phyloP scores from a whole-genome alignment of 2,888 invertebrate genomes.

The Tachina grossa region DNA sequence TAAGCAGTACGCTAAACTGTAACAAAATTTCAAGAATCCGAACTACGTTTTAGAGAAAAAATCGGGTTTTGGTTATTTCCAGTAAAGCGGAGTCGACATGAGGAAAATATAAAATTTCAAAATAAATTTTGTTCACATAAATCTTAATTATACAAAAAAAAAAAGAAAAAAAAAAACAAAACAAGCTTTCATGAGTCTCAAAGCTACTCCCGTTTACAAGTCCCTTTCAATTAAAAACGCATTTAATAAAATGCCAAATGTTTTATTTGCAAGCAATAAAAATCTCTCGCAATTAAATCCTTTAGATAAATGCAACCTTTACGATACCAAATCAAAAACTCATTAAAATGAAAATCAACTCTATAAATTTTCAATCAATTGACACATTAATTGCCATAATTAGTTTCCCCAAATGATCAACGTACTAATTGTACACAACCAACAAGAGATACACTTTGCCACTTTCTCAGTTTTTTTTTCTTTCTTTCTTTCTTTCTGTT shows the following conservation, averaged over 20 bases:
- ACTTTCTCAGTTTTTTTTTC: slow-evolving; percentile 14
- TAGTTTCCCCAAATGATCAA: slow-evolving; percentile 62
- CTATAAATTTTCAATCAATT: slow-evolving; percentile 70
- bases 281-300: slow-evolving; percentile 56
- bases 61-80: too few relatives aligned
- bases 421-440: slow-evolving; percentile 43
- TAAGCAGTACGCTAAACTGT: too few relatives aligned
- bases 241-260: slow-evolving; percentile 23
- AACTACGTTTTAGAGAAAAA: too few relatives aligned
- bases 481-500: not conserved
- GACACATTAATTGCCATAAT: slow-evolving; percentile 72
- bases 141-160: not conserved
- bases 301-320: slow-evolving; percentile 60
- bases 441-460: not conserved
- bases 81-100: too few relatives aligned
- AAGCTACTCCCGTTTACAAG: not conserved
- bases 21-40: too few relatives aligned
- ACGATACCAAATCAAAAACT: slow-evolving; percentile 63
- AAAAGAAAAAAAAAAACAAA: not conserved
- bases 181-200: not conserved
- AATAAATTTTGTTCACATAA: not conserved
- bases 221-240: slow-evolving; percentile 14
- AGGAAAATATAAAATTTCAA: not conserved
- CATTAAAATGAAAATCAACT: slow-evolving; percentile 66
- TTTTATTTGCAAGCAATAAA: slow-evolving; percentile 23